Conservation (phyloP, 2,797 vertebrate species). For the Melanotaenia parkinsoni region DNA sequence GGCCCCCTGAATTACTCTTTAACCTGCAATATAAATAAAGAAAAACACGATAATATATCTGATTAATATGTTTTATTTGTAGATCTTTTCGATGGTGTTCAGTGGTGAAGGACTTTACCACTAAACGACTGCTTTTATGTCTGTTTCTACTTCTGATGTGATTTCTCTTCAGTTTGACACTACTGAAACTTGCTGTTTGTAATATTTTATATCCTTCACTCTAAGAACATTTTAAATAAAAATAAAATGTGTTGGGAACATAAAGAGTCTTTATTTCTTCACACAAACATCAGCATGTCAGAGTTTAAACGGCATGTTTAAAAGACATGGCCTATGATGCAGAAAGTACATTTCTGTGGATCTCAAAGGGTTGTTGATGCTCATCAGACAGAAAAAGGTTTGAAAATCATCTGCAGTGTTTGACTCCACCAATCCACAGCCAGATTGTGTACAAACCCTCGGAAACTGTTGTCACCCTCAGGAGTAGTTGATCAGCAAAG, state of each 20-base stretch:
- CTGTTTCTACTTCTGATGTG: constrained; percentile 11
- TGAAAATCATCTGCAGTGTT: too few species aligned
- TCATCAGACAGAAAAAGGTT: too few species aligned
- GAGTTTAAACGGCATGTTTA: background rate
- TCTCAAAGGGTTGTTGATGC: too few species aligned
- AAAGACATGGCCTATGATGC: background rate
- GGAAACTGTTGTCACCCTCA: too few species aligned
- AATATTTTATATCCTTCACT: constrained; percentile 40
- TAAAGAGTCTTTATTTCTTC: background rate
- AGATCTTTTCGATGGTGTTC: constrained; percentile 19
- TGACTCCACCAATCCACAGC: too few species aligned
- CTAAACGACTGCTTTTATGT: constrained; percentile 45
- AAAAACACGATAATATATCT: constrained; percentile 61
- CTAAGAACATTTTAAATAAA: constrained; percentile 25
- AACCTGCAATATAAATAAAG: constrained; percentile 2
- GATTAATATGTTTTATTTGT: constrained; percentile 51
- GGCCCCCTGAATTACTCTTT: constrained; percentile 6
- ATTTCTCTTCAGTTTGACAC: constrained; percentile 18
- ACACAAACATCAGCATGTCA: background rate
- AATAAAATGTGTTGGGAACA: constrained; percentile 72
- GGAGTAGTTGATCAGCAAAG: too few species aligned
- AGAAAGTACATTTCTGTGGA: background rate
- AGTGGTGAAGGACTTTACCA: background rate
- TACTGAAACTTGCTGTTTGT: constrained; percentile 6
- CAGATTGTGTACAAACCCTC: too few species aligned